Evolutionary conservation across 2,113 vertebrate genomes (phyloP), one percentile per base, ranked within the genome.

Genomic region (Amphiprion ocellaris): DNA sequence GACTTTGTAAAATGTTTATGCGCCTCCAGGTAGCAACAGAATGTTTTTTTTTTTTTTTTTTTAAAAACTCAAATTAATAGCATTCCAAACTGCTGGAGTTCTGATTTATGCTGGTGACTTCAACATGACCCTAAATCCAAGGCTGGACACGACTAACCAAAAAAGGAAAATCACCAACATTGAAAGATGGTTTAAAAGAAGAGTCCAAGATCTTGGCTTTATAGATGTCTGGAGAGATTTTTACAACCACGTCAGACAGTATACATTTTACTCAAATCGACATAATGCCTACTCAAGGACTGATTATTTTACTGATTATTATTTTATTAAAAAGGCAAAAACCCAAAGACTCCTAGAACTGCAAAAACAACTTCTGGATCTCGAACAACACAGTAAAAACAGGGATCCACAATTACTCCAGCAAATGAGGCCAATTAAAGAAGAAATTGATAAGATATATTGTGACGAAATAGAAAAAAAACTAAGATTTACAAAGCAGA

Each of bases 401-500:
- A 69, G 55, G 21, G 21, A 69, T 1, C 50, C 52, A 69, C 50
- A 41, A 55, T 12, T 69, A 44, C 52, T 44, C 2, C 0, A 8
- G 56, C 37, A n/a, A 16, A 69, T 69, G 37, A 28, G 37, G 26
- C 67, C 64, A 67, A 10, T 67, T 3, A 53, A 67, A 53, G 47
- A 67, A 53, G 47, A 67, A 53, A 67, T 50, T 26, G 52, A 69
- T 4, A 44, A 56, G 10, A 46, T 69, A 19, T 56, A 58, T 3
- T 56, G 53, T 9, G 53, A 69, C 11, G 52, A 69, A 58, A 0
- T 58, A 9, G 67, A 58, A 33, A 69, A 69, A 56, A 69, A 30
- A 2, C 67, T 69, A 9, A 44, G 53, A 6, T 56, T 56, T 28
- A 56, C 39, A n/a, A 69, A 70, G 30, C 39, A 70, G 33, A 69